These are phyloP conservation scores for Oreonectes daqikongensis DNA, from an alignment of 2,797 vertebrate species.

Conservation along the genomic window DNA sequence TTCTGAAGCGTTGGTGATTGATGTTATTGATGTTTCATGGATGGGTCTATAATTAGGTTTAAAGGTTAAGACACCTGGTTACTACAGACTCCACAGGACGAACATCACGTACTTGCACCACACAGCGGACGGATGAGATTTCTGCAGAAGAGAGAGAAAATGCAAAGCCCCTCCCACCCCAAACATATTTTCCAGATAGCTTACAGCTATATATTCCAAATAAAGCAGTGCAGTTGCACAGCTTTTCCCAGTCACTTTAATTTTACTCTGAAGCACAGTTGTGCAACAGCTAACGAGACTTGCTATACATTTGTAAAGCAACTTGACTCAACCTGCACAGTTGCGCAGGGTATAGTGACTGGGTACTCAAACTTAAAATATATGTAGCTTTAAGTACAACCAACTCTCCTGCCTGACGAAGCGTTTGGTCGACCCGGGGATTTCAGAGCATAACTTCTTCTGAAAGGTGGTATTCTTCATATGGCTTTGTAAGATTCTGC, in stretches of 20 bases:
- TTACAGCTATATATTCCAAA: constrained; percentile 67
- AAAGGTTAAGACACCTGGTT: constrained; percentile 70
- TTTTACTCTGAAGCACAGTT: constrained; percentile 69
- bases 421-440: constrained; percentile 65
- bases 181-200: constrained; percentile 55
- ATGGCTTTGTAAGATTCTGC: constrained; percentile 69
- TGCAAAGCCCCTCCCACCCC: constrained; percentile 69
- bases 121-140: constrained; percentile 63
- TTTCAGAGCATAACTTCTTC: constrained; percentile 65
- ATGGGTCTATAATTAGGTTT: constrained; percentile 48
- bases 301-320: constrained; percentile 53
- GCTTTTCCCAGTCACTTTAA: constrained; percentile 65
- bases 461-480: constrained; percentile 70
- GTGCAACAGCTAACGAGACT: constrained; percentile 44
- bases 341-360: constrained; percentile 73
- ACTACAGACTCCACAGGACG: constrained; percentile 73
- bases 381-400: constrained; percentile 54
- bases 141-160: constrained; percentile 75
- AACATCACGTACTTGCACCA: constrained; percentile 68
- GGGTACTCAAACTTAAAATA: constrained; percentile 58
- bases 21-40: constrained; percentile 71
- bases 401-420: constrained; percentile 62
- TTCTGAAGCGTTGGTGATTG: constrained; percentile 72
- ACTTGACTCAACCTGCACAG: constrained; percentile 67
- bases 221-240: constrained; percentile 74